Evolutionary conservation across 2,113 vertebrate genomes (phyloP).

Genomic region (Phalacrocorax aristotelis): DNA sequence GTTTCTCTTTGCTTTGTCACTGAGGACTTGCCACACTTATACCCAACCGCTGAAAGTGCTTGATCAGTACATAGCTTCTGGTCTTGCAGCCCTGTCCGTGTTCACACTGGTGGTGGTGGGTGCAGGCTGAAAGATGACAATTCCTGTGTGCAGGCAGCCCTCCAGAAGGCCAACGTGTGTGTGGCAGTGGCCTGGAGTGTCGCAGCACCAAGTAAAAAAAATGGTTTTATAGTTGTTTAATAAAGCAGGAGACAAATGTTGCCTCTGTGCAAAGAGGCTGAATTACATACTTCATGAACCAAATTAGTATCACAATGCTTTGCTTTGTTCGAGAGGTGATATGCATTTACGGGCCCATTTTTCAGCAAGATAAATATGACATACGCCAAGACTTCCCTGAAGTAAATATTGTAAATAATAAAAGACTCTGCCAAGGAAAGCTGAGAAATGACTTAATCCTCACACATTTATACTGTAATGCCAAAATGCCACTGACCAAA

Average conservation of each 20-base stretch:
- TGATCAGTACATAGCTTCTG: neutral
- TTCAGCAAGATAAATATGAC: slow-evolving; percentile 88
- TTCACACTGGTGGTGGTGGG: neutral
- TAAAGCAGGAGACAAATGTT: slow-evolving; percentile 91
- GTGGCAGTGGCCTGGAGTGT: slow-evolving; percentile 44
- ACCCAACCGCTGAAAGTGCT: neutral
- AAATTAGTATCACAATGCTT: slow-evolving; percentile 88
- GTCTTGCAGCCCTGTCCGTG: neutral
- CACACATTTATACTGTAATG: slow-evolving; percentile 77
- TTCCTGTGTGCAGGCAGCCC: neutral
- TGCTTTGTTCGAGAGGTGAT: slow-evolving; percentile 91
- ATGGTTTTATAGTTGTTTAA: slow-evolving; percentile 89
- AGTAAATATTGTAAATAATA: slow-evolving; percentile 91
- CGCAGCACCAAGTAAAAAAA: slow-evolving; percentile 82
- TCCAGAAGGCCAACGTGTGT: neutral
- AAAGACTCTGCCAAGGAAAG: slow-evolving; percentile 82
- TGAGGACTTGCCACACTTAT: neutral
- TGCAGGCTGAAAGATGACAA: neutral
- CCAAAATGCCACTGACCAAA: slow-evolving; percentile 72
- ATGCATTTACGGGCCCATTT: slow-evolving; percentile 80
- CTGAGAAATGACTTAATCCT: slow-evolving; percentile 90
- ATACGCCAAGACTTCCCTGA: slow-evolving; percentile 78
- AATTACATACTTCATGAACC: slow-evolving; percentile 94
- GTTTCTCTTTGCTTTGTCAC: neutral
- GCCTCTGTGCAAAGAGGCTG: slow-evolving; percentile 81